These are phyloP conservation scores for Xerus rutilus DNA, from an alignment of 2,797 vertebrate species.

Conservation along the genomic window DNA sequence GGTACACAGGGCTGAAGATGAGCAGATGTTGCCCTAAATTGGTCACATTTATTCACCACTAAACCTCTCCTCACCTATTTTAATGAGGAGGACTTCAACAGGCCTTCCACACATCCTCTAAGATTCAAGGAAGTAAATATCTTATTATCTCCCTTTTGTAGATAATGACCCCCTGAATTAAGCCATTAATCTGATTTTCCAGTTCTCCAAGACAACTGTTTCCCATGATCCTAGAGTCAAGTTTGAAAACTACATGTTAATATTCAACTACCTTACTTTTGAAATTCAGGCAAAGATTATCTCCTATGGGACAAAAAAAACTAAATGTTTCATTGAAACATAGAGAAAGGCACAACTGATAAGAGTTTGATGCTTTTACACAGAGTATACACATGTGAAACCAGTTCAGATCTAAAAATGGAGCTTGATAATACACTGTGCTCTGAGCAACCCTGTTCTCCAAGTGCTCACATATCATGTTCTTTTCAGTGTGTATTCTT, in stretches of 20 bases:
- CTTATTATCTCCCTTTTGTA: neutral
- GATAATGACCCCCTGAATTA: neutral
- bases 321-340: neutral
- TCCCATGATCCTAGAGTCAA: neutral
- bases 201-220: neutral
- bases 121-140: neutral
- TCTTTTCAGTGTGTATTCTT: neutral
- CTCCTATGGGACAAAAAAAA: neutral
- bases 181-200: neutral
- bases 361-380: neutral
- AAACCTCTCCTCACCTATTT: neutral
- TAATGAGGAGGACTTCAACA: neutral
- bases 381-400: neutral
- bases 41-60: neutral
- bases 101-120: neutral
- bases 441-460: neutral
- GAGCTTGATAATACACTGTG: neutral
- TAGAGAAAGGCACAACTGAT: neutral
- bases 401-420: neutral
- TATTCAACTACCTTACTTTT: neutral
- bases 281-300: neutral
- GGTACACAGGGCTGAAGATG: neutral
- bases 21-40: fast-evolving
- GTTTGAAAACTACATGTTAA: neutral
- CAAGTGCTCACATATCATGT: neutral